Conservation (phyloP, 2,113 vertebrate species). For the Conger conger region DNA sequence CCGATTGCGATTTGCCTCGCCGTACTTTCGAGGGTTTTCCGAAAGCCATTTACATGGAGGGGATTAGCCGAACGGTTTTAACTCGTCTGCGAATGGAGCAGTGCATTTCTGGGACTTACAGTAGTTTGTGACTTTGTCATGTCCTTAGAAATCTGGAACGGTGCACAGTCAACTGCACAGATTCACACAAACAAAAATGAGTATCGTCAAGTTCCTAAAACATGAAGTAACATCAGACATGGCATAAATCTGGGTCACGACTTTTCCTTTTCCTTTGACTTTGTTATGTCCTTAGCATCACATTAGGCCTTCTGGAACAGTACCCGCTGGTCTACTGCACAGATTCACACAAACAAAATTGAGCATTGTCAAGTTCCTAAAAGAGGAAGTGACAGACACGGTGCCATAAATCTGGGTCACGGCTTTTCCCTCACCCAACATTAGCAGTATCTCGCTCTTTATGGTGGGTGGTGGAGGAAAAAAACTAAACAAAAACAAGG, state of each 20-base stretch:
- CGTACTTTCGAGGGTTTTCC: not conserved
- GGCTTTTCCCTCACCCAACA: not conserved
- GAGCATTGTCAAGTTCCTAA: no score
- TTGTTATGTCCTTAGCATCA: no score
- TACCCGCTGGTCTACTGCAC: no score
- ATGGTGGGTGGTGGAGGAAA: no score
- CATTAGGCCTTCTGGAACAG: no score
- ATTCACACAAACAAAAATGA: not conserved
- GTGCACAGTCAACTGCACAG: not conserved
- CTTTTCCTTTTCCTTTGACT: not conserved
- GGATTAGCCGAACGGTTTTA: conserved; percentile 1
- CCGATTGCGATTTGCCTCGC: not conserved
- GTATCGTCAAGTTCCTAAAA: not conserved
- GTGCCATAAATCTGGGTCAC: no score
- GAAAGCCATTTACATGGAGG: not conserved
- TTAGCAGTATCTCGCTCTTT: not conserved
- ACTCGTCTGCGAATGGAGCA: not conserved
- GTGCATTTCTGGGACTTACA: not conserved
- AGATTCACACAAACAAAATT: no score
- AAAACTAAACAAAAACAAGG: not conserved
- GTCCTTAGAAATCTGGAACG: not conserved
- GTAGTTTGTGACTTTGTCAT: not conserved
- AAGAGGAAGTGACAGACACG: no score
- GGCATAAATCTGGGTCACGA: not conserved
- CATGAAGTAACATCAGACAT: not conserved